phyloP scores from a whole-genome alignment of 2,888 invertebrate species.

The Hirudinaria manillensis region DNA sequence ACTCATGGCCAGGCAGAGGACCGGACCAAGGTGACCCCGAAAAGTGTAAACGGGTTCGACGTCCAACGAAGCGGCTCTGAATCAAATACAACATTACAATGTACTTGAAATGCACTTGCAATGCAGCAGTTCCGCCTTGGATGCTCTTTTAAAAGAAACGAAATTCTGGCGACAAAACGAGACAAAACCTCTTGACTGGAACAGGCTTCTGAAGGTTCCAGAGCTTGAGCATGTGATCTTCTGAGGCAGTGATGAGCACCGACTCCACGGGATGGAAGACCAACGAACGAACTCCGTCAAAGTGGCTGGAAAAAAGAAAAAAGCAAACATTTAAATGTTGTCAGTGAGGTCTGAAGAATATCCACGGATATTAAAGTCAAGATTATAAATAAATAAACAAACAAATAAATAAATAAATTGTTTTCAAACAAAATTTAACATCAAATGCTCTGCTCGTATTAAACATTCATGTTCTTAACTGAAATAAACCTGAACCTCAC shows the following conservation, averaged over 20 bases:
- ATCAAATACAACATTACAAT: constrained; percentile 36
- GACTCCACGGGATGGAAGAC: constrained; percentile 74
- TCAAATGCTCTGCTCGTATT: no score
- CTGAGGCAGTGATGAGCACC: constrained; percentile 92
- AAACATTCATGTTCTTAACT: no score
- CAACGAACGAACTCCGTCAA: constrained; percentile 57
- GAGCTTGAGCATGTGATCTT: constrained; percentile 95
- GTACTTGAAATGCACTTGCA: not conserved
- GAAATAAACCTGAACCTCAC: constrained; percentile 36
- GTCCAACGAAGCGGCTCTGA: constrained; percentile 69
- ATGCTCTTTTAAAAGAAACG: not conserved
- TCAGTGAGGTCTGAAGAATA: no score
- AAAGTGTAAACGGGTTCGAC: constrained; percentile 98
- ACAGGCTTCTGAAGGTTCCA: constrained; percentile 99
- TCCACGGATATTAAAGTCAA: no score
- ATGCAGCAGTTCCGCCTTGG: not conserved
- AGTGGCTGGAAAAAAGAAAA: constrained; percentile 50
- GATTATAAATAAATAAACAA: no score
- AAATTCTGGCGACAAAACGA: not conserved
- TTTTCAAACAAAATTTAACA: no score
- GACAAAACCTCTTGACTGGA: constrained; percentile 77
- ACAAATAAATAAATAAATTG: no score
- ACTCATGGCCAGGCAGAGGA: constrained; percentile 87
- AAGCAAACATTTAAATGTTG: not conserved
- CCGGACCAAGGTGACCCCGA: constrained; percentile 84